Base-by-base conservation (phyloP, 2,888 invertebrate genomes). In the Cheilosia scutellata region DNA sequence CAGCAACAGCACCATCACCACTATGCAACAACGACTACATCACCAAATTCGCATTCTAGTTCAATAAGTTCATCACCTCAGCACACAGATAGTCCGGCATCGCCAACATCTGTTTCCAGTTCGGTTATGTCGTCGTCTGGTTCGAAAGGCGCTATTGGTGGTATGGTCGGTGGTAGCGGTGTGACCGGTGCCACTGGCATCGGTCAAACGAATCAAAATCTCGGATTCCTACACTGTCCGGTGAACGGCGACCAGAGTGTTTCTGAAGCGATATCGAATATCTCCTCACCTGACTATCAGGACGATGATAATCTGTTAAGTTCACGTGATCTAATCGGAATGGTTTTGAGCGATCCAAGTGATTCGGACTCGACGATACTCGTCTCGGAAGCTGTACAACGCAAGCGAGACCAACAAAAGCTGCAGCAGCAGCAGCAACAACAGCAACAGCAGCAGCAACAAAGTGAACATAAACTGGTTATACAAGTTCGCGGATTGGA, bases 351-450 rank as follows among this genome's bases (percentile, higher is more conserved):
- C 91, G 97, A 97, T 93, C 96, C 96, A 63, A 97, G 96, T 92
- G 97, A 97, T 93, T 97, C 97, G 89, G 97, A 97, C 92, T 97
- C 97, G 87, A 97, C 97, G 63, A 96, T 97, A 88, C 94, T 97
- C 70, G 97, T 96, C 80, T 97, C 96, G 75, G 96, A 96, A 91
- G 96, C 96, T 58, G 91, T 89, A 57, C 91, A 89, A 87, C 89
- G 90, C 40, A 91, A 91, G 72, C 90, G 92, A 90, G 89, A 92
- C 90, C 78, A 90, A 72, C 90, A 90, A 33, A 91, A 92, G 79
- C 80, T 90, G 25, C 91, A 91, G 63, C 89, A 89, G 63, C 89
- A 89, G 42, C 89, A 89, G 65, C 89, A 90, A 51, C 90, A 90
- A 70, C 90, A 90, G 55, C 90, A 90, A 78, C 90, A 90, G 44